Evolutionary conservation across 2,888 invertebrate genomes (phyloP), one percentile per base, ranked within the genome.

Genomic region (Empis livida): DNA sequence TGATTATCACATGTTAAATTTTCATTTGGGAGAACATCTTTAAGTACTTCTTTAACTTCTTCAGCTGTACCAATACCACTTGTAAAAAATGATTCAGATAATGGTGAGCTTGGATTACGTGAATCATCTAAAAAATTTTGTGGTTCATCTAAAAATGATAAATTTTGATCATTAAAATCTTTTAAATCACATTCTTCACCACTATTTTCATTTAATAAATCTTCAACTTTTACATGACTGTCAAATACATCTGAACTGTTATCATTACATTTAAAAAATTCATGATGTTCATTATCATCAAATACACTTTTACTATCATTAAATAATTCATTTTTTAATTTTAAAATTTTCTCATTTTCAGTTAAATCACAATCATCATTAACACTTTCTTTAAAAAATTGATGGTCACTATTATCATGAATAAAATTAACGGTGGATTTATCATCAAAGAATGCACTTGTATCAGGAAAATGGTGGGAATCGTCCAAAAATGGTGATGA

Each of bases 11-110:
- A 50, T 37, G 73, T 71, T 38, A 78, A 75, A 55, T 78, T 82
- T 67, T 85, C 86, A 54, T 83, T 85, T 5, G 89, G 88, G 45
- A 89, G 68, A 1, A 89, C 87, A 69, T 89, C 88, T 62, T 84
- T 85, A 46, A 89, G 66, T 1, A 88, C 88, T 67, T 88, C 87
- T 65, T 89, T 89, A 2, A 89, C 88, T 56, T 87, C 88, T 57
- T 86, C 88, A 43, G 87, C 86, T 56, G 86, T 86, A 4, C 88
- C 87, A 78, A 89, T 87, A 13, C 85, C 84, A 37, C 63, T 64
- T 42, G 86, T 86, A 63, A 85, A 89, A 65, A 86, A 89, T 6
- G 86, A 87, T 47, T 86, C 86, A 10, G 87, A 86, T 13, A 87
- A 69, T 2, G 88, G 87, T 3, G 87, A 87, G 9, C 86, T 85